Evolutionary conservation across 2,888 invertebrate species (phyloP).

Genomic region (Parasteatoda lunata): DNA sequence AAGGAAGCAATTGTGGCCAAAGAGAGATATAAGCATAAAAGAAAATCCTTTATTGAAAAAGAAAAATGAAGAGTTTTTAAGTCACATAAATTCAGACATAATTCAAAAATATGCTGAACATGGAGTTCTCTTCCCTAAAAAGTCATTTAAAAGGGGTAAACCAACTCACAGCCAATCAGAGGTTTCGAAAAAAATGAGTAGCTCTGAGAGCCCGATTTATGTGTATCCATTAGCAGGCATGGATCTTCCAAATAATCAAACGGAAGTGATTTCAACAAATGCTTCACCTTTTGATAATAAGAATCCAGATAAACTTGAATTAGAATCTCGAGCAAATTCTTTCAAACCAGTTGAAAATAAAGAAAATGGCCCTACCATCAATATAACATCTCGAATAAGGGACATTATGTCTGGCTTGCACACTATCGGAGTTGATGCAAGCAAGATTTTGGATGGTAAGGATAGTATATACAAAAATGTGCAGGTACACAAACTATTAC

Average conservation of each 20-base stretch:
- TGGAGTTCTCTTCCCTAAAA: neutral
- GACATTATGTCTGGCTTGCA: constrained; percentile 44
- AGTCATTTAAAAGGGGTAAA: neutral
- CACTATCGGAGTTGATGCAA: constrained; percentile 35
- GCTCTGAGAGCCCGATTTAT: neutral
- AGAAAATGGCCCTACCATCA: neutral
- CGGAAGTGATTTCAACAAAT: neutral
- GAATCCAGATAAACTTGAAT: neutral
- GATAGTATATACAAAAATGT: constrained; percentile 43
- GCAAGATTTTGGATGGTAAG: constrained; percentile 41
- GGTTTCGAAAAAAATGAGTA: neutral
- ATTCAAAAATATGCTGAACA: neutral
- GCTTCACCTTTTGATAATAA: neutral
- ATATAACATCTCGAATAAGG: constrained; percentile 32
- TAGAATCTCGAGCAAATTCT: neutral
- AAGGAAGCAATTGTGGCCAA: neutral
- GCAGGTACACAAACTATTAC: constrained; percentile 24
- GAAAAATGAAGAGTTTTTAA: neutral
- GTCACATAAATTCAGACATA: neutral
- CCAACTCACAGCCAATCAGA: neutral
- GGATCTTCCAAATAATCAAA: neutral
- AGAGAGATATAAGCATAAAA: neutral
- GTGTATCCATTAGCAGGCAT: neutral
- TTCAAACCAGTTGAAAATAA: neutral
- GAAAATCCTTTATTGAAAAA: neutral